Evolutionary conservation across 2,797 vertebrate genomes (phyloP), one percentile per base, ranked within the genome.

Genomic region (Gallinago nigripennis): DNA sequence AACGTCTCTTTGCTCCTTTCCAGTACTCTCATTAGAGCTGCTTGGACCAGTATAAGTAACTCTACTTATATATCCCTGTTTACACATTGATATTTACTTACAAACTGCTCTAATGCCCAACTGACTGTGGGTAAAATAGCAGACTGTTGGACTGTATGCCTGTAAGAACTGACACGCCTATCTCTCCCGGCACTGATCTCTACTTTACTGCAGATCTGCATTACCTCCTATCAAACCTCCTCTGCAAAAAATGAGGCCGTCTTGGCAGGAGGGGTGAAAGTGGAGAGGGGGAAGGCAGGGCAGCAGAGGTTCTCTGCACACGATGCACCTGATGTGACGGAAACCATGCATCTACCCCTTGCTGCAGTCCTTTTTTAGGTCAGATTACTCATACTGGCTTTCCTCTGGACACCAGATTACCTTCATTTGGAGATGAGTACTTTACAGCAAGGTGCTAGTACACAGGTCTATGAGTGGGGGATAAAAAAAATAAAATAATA

Each of bases 1-100:
- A 73, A 37, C 2, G 2, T 33, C 78, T 58, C 35, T 82, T 70
- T 75, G 50, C 66, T 89, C 58, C 73, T 61, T 51, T 37, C 48
- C 85, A 94, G 37, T 30, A 61, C 65, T 57, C 64, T 89, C 78
- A 58, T 46, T 76, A 93, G 60, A 92, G 77, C 31, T 80, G 27
- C 24, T 46, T 80, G 17, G 33, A 79, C 15, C 66, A 61, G 80
- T 5, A 7, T 16, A 63, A 61, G 16, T 46, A 80, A 91, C 51
- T 82, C 66, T 56, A 56, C 37, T 83, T 45, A 46, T n/a, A 43
- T 21, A 48, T 73, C 50, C 50, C 54, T 61, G 51, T 86, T 88
- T 60, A 63, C 72, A 86, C 61, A 45, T n/a, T 45, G 63, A 1
- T 70, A 19, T 63, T 82, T 88, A 25, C 68, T 88, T 12, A 41